A percentile compares a stretch with the other conserved stretches of the same genome.
Evolutionary conservation across 1,140 invertebrate species (phyloP).

Genomic region (Leptinotarsa texana): DNA sequence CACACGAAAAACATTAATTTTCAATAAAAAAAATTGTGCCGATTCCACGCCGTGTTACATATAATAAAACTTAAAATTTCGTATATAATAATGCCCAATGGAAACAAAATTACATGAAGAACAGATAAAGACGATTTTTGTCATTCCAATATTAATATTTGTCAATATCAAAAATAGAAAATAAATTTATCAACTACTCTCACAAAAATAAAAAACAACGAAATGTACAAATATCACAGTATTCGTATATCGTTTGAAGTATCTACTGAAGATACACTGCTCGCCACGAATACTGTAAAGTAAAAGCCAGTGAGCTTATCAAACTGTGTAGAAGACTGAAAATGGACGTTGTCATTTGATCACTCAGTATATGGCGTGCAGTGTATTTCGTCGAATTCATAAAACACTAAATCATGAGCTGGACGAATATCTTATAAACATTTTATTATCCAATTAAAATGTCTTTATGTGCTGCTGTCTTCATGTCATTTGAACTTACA

Average conservation of each 20-base stretch:
- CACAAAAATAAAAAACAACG: conserved; percentile 42
- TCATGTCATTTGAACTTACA: conserved; percentile 22
- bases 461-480: conserved; percentile 24
- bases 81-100: conserved; percentile 37
- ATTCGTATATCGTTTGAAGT: conserved; percentile 34
- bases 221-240: conserved; percentile 48
- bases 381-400: conserved; percentile 30
- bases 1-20: conserved; percentile 32
- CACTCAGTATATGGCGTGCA: background rate
- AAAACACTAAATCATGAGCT: conserved; percentile 24
- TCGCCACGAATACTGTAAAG: background rate
- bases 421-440: conserved; percentile 8
- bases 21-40: conserved; percentile 12
- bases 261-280: conserved; percentile 10
- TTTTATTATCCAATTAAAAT: conserved; percentile 21
- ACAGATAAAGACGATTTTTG: conserved; percentile 33
- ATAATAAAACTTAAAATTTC: conserved; percentile 9
- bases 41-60: background rate
- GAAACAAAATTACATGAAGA: conserved; percentile 37
- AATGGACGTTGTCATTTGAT: background rate
- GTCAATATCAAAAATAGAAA: conserved; percentile 45
- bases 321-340: background rate
- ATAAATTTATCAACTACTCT: conserved; percentile 38
- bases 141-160: conserved; percentile 27
- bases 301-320: background rate